These are phyloP conservation scores for Heliocidaris tuberculata DNA, from an alignment of 35 echinoderm and acorn worm species.

Conservation along the genomic window DNA sequence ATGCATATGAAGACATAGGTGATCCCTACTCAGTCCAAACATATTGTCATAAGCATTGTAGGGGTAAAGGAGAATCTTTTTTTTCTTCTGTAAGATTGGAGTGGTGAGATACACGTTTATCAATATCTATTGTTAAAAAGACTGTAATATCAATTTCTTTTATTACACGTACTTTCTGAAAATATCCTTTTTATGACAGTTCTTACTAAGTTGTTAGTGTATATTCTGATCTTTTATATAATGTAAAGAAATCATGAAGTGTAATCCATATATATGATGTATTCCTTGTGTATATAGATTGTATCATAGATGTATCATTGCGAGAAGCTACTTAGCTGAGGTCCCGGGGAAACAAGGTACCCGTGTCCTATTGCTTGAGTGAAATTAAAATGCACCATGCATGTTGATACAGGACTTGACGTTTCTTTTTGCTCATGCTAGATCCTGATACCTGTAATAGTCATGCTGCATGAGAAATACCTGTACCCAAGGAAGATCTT, in stretches of 20 bases:
- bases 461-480: not conserved
- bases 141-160: not conserved
- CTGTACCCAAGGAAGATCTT: not conserved
- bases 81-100: not conserved
- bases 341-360: no score
- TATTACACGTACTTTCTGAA: not conserved
- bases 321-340: no score
- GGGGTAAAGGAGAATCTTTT: not conserved
- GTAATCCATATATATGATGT: not conserved
- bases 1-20: not conserved
- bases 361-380: no score
- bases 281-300: not conserved
- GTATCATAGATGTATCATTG: not conserved
- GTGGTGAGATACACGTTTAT: not conserved
- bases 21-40: not conserved
- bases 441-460: not conserved
- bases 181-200: not conserved
- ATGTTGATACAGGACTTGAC: not conserved
- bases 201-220: not conserved
- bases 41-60: not conserved
- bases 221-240: not conserved
- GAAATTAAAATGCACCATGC: no score
- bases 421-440: not conserved
- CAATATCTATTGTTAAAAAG: not conserved
- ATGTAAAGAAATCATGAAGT: not conserved